Conservation (phyloP, 2,113 vertebrate species). For the Ceyx cyanopectus region DNA sequence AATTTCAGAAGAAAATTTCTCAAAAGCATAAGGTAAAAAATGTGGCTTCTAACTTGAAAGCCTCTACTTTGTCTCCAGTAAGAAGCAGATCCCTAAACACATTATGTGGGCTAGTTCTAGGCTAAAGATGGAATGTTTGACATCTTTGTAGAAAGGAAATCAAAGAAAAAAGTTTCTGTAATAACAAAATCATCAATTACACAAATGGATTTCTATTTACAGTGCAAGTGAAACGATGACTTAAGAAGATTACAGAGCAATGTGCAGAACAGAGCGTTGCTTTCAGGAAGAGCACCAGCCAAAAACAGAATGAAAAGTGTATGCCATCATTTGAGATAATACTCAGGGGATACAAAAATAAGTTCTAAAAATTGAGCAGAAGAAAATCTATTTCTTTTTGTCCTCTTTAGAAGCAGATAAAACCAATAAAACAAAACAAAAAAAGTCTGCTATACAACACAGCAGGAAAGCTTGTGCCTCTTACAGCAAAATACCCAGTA, state of each 20-base stretch:
- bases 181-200: constrained; percentile 62
- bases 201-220: constrained; percentile 58
- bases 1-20: not conserved
- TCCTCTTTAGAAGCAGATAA: not conserved
- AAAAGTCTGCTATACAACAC: not conserved
- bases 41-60: not conserved
- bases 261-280: constrained; percentile 10
- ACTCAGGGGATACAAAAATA: not conserved
- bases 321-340: constrained; percentile 1
- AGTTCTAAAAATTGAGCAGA: constrained; percentile 22
- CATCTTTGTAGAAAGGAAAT: not conserved
- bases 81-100: not conserved
- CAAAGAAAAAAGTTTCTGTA: not conserved
- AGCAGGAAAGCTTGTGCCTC: not conserved
- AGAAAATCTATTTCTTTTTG: constrained; percentile 5
- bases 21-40: not conserved
- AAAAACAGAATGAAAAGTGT: constrained; percentile 34
- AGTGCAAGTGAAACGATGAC: constrained; percentile 42
- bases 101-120: not conserved
- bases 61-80: not conserved
- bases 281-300: constrained; percentile 36
- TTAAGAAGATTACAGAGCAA: constrained; percentile 40
- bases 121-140: not conserved
- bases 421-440: not conserved
- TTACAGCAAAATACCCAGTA: not conserved